A percentile compares a stretch with the other conserved stretches of the same genome.
Evolutionary conservation across 1,140 invertebrate genomes (phyloP).

Genomic region (Drosophila equinoxialis): DNA sequence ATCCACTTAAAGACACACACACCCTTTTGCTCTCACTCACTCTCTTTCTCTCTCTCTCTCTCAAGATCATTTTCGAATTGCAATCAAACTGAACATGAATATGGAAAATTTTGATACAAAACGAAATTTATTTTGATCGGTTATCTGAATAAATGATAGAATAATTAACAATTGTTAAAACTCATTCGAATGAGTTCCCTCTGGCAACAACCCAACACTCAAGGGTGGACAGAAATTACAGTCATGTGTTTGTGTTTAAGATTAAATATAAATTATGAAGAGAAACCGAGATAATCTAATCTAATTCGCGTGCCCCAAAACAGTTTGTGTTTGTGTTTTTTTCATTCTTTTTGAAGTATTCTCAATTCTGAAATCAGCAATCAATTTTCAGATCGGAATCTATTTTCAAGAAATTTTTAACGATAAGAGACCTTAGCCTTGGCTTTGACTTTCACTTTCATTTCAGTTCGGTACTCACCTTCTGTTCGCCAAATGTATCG

Average conservation of each 20-base stretch:
- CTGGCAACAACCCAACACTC: neutral
- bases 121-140: neutral
- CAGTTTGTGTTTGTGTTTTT: neutral
- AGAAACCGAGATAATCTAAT: slow-evolving; percentile 55
- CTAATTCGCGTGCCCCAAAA: slow-evolving; percentile 28
- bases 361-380: neutral
- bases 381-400: neutral
- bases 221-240: no score
- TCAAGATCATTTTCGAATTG: no score
- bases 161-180: neutral
- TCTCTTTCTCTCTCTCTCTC: no score
- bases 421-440: neutral
- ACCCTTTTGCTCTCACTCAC: no score
- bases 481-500: slow-evolving; percentile 83
- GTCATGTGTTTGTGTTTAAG: slow-evolving; percentile 40
- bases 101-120: neutral
- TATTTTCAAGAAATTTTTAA: neutral
- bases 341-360: no score
- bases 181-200: neutral
- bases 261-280: slow-evolving; percentile 56
- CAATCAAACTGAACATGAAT: neutral
- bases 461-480: slow-evolving; percentile 49
- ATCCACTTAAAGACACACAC: slow-evolving; percentile 13
- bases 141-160: neutral
- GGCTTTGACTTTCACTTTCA: neutral